Percentiles rank a stretch among this genome's conserved stretches.
These are phyloP conservation scores for Xerus inauris DNA, from an alignment of 2,113 vertebrate species.

Conservation along the genomic window DNA sequence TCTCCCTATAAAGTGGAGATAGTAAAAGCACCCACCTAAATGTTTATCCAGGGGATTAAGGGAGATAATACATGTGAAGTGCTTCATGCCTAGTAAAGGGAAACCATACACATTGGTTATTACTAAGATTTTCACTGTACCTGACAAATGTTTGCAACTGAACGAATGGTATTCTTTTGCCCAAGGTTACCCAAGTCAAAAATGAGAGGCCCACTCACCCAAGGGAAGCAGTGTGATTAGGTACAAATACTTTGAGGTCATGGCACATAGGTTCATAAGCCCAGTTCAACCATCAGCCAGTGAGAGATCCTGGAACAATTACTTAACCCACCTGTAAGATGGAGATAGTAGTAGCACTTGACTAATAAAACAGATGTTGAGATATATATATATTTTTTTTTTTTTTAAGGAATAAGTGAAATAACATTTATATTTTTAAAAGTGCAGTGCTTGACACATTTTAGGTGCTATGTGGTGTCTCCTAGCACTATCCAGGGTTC, in stretches of 20 bases:
- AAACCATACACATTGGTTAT: neutral
- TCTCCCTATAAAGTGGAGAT: neutral
- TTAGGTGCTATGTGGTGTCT: neutral
- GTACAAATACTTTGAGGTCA: neutral
- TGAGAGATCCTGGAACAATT: neutral
- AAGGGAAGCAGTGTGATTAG: neutral
- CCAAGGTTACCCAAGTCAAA: neutral
- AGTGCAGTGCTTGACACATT: neutral
- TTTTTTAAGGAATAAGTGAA: neutral
- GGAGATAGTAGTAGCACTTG: neutral
- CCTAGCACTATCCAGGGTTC: neutral
- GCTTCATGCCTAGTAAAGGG: neutral
- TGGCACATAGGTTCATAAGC: neutral
- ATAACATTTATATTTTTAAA: neutral
- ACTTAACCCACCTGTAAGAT: neutral
- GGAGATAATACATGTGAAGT: neutral
- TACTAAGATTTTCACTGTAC: neutral
- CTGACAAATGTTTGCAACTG: neutral
- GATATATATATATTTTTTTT: neutral
- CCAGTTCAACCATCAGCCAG: neutral
- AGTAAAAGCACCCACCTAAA: neutral
- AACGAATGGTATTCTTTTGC: neutral
- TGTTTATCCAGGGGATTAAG: neutral
- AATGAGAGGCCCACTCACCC: neutral
- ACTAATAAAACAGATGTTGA: neutral